Evolutionary conservation across 2,113 vertebrate species (phyloP).

Genomic region (Syngnathus typhle): DNA sequence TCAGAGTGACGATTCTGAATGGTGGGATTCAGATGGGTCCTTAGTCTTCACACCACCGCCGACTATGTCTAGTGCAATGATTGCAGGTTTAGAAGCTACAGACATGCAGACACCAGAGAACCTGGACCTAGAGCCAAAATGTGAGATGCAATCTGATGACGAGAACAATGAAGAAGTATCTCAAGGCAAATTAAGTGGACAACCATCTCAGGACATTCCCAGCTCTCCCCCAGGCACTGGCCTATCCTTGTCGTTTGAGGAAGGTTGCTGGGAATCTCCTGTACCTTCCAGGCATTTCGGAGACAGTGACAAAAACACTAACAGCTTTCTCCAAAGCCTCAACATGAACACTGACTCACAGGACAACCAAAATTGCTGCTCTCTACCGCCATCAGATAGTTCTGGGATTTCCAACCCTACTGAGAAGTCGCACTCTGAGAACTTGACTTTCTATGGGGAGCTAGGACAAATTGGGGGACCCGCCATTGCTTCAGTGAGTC

Average conservation of each 20-base stretch:
- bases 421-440: conserved; percentile 10
- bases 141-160: neutral
- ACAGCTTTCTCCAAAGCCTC: conserved; percentile 45
- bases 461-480: neutral
- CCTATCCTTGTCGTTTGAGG: conserved; percentile 2
- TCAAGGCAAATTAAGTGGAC: neutral
- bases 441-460: conserved; percentile 18
- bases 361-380: conserved; percentile 63
- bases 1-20: conserved; percentile 9
- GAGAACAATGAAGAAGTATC: neutral
- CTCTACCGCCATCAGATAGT: conserved; percentile 27
- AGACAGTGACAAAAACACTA: conserved; percentile 22
- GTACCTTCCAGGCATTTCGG: conserved; percentile 46
- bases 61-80: neutral
- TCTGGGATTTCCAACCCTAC: conserved; percentile 28
- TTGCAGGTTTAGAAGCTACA: conserved; percentile 2
- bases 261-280: conserved; percentile 18
- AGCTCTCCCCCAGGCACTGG: conserved; percentile 43
- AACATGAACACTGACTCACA: conserved; percentile 42
- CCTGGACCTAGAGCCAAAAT: neutral
- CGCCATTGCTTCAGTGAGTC: neutral
- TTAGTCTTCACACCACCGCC: neutral
- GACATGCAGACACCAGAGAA: neutral
- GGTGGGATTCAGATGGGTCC: neutral
- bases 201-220: conserved; percentile 23